Conservation (phyloP, 2,113 vertebrate genomes). For the Trichechus manatus region DNA sequence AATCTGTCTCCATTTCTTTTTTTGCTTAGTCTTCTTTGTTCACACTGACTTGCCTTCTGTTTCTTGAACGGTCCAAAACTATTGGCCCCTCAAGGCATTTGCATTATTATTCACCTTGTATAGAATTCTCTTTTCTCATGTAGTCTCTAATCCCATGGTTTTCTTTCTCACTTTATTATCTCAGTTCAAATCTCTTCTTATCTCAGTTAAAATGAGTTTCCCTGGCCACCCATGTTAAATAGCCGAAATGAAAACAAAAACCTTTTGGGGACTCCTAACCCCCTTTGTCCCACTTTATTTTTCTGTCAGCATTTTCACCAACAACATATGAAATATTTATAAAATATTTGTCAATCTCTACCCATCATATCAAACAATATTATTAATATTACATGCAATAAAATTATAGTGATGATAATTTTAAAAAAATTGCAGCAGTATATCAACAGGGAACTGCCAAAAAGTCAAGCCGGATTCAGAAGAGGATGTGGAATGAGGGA, state of each 20-base stretch:
- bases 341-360: background rate
- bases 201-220: background rate
- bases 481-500: too few relatives aligned
- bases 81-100: background rate
- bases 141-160: background rate
- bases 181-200: background rate
- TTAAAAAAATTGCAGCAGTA: too few relatives aligned
- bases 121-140: background rate
- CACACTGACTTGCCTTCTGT: accelerated
- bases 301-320: background rate
- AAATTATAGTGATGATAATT: too few relatives aligned
- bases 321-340: background rate
- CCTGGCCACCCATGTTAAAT: background rate
- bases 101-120: too few relatives aligned
- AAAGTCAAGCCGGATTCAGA: too few relatives aligned
- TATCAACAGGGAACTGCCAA: too few relatives aligned
- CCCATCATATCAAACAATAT: background rate
- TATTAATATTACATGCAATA: too few relatives aligned
- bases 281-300: background rate
- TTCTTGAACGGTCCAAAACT: background rate
- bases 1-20: background rate
- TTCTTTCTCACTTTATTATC: background rate
- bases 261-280: background rate
- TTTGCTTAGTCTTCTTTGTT: background rate
- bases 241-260: background rate